Evolutionary conservation across 1,140 invertebrate species (phyloP), one percentile per base, ranked within the genome.

Genomic region (Pseudomyrmex flavicornis): DNA sequence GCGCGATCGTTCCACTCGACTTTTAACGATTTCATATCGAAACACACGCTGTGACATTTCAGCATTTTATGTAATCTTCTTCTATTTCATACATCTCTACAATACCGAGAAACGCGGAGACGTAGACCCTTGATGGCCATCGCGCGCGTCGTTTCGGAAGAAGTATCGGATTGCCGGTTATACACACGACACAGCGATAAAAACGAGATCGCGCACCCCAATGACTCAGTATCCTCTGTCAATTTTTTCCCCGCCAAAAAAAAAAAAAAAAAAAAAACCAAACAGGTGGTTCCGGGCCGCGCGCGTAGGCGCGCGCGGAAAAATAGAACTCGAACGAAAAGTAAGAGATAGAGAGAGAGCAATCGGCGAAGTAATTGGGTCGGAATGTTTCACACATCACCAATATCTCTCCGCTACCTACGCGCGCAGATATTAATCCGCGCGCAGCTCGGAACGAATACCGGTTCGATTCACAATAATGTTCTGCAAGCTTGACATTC

Each of bases 311-410:
- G 84, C 70, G 84, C 59, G 82, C 73, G 83, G 84, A 90, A 89
- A 91, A 91, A 90, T 89, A 91, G 89, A 90, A 88, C 88, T 85
- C 70, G 70, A 65, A 85, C 84, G 77, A 72, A 90, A 90, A 87
- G 91, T 82, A 88, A 35, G 79, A 91, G 70, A 82, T 54, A 66
- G 59, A 77, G 65, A 74, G 74, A 83, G 80, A 68, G 50, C 63
- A 58, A 62, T 65, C 46, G 50, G 65, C 66, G 68, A 62, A 74
- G 85, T 91, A 93, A 94, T 93, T 93, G 90, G 93, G 92, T 93
- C 91, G 93, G 90, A 92, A 93, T 93, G 92, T 93, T 94, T 91
- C 92, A 90, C 92, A 89, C 93, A 92, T 93, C 93, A 93, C 92
- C 92, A 94, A 93, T 91, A 90, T 88, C 86, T 85, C 54, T 58